Percentiles rank a stretch among this genome's conserved stretches.
Evolutionary conservation across 2,888 invertebrate species (phyloP).

Genomic region (Cephus pulcher): DNA sequence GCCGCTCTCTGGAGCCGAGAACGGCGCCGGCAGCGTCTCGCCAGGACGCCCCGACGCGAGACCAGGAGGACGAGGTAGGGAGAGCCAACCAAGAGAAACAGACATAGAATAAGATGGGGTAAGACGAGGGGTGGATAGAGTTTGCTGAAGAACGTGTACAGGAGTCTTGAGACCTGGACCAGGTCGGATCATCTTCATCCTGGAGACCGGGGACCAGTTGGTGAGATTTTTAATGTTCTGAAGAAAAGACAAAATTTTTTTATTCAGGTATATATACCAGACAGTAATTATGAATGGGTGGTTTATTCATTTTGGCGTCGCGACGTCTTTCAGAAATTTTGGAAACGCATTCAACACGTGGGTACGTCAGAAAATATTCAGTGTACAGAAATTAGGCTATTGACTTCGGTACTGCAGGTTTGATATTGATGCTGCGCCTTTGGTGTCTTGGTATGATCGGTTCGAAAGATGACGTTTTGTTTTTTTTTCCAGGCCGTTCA

Average conservation of each 20-base stretch:
- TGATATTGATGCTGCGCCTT: no score
- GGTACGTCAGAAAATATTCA: background rate
- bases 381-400: no score
- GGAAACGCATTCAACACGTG: background rate
- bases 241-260: background rate
- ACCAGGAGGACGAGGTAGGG: background rate
- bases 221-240: background rate
- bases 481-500: slow-evolving; percentile 1
- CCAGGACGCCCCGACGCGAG: background rate
- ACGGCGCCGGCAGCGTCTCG: slow-evolving; percentile 6
- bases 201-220: background rate
- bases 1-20: background rate
- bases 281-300: background rate
- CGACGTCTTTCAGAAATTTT: background rate
- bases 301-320: background rate
- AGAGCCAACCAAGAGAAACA: background rate
- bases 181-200: no score
- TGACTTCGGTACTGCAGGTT: no score
- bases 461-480: no score
- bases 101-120: background rate
- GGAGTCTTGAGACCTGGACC: no score
- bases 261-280: background rate
- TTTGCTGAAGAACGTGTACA: no score
- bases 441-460: no score
- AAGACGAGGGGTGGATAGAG: no score